Percentiles rank a stretch among this genome's conserved stretches.
phyloP scores from a whole-genome alignment of 2,113 vertebrate genomes.

The Ictalurus punctatus region DNA sequence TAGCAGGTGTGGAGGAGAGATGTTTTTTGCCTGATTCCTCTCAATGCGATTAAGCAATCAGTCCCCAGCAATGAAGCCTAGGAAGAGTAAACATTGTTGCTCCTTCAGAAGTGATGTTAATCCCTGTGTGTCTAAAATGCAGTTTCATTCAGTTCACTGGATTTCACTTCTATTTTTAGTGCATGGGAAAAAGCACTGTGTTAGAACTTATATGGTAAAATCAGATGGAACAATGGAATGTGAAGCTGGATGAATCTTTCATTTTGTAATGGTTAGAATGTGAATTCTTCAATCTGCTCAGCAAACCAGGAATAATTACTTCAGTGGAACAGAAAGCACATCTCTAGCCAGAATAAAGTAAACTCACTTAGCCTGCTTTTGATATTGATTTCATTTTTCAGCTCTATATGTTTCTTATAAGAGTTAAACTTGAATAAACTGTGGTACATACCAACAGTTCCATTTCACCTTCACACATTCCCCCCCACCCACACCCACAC shows the following conservation, averaged over 20 bases:
- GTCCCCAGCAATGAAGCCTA: slow-evolving; percentile 60
- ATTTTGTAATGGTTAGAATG: neutral
- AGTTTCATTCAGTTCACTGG: neutral
- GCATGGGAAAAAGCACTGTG: neutral
- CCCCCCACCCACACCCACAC: no score
- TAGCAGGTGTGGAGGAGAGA: slow-evolving; percentile 53
- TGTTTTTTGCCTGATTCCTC: slow-evolving; percentile 47
- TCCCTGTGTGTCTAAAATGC: slow-evolving; percentile 4
- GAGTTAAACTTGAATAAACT: neutral
- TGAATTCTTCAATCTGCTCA: slow-evolving; percentile 35
- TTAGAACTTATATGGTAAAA: neutral
- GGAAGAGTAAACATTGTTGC: slow-evolving; percentile 61
- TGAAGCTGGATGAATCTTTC: neutral
- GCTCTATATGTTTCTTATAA: slow-evolving; percentile 12
- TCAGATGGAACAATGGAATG: neutral
- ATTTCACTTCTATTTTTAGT: slow-evolving; percentile 21
- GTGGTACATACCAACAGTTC: neutral
- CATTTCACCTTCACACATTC: neutral
- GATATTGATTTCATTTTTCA: slow-evolving; percentile 20
- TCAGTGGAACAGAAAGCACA: slow-evolving; percentile 24
- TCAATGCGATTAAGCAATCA: slow-evolving; percentile 61
- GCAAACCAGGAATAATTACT: slow-evolving; percentile 40
- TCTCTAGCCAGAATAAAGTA: slow-evolving; percentile 19
- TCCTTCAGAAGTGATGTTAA: slow-evolving; percentile 23
- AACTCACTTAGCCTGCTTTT: slow-evolving; percentile 11